A percentile compares a stretch with the other conserved stretches of the same genome.
Conservation (phyloP, 1,140 invertebrate genomes). For the Phthorimaea operculella region DNA sequence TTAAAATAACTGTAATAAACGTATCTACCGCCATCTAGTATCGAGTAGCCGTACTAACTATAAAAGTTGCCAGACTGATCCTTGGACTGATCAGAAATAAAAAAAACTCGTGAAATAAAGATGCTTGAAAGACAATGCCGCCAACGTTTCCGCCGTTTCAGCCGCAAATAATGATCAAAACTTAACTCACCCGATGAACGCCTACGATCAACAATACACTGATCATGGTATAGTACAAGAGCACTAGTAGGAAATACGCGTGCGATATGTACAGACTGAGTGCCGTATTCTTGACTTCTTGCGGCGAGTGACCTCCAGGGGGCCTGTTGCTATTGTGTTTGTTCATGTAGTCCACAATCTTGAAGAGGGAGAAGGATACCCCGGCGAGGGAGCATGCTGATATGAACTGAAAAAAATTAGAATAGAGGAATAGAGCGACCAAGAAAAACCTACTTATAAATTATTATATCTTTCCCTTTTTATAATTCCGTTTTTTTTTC, state of each 20-base stretch:
- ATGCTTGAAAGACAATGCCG: no score
- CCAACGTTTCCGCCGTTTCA: no score
- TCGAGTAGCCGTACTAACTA: no score
- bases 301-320: conserved; percentile 25
- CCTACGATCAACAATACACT: conserved; percentile 44
- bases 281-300: conserved; percentile 28
- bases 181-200: conserved; percentile 44
- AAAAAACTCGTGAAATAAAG: no score
- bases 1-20: neutral
- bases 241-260: conserved; percentile 38
- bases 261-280: conserved; percentile 41
- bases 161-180: conserved; percentile 3
- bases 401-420: conserved; percentile 29
- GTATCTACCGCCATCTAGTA: no score
- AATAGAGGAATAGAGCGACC: no score
- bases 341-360: conserved; percentile 31
- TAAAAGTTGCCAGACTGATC: no score
- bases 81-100: no score
- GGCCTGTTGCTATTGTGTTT: conserved; percentile 20
- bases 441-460: no score
- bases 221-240: conserved; percentile 40
- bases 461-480: no score
- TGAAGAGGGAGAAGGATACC: conserved; percentile 33
- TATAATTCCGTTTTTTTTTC: no score
- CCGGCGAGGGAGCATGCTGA: conserved; percentile 23